Conservation (phyloP, 2,888 invertebrate species). For the Agrenia bidenticulata region DNA sequence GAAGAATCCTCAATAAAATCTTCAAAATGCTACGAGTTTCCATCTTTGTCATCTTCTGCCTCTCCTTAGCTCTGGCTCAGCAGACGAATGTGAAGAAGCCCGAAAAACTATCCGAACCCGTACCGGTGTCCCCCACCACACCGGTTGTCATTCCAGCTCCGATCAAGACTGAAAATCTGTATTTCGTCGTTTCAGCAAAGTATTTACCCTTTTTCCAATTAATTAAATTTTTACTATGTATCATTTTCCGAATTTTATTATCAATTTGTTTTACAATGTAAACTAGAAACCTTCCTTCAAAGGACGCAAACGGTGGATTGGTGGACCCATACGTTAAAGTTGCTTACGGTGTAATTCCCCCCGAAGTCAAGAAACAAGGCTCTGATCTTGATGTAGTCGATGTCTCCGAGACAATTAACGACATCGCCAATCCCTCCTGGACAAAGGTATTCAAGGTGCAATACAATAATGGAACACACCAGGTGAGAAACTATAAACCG, state of each 20-base stretch:
- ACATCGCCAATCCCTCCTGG: slow-evolving; percentile 39
- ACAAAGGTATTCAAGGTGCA: slow-evolving; percentile 41
- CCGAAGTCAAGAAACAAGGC: background rate
- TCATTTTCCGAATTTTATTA: too few species aligned
- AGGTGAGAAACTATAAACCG: slow-evolving; percentile 18
- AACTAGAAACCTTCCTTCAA: slow-evolving; percentile 29
- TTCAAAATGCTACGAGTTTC: background rate
- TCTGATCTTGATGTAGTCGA: slow-evolving; percentile 23
- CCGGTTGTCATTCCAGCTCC: slow-evolving; percentile 8
- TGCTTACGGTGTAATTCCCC: slow-evolving; percentile 27
- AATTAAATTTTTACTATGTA: too few species aligned
- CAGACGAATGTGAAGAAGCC: background rate
- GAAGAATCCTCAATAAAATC: background rate
- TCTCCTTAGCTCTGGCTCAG: background rate
- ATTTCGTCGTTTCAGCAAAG: slow-evolving; percentile 44
- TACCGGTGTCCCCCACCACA: slow-evolving; percentile 10
- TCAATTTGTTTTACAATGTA: background rate
- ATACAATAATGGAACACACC: slow-evolving; percentile 31
- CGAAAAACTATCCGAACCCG: slow-evolving; percentile 18
- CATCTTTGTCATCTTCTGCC: background rate
- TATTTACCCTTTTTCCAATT: slow-evolving; percentile 27
- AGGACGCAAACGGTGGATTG: slow-evolving; percentile 24
- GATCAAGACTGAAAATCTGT: slow-evolving; percentile 28
- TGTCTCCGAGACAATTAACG: slow-evolving; percentile 31
- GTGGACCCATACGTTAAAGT: slow-evolving; percentile 46